phyloP scores from a whole-genome alignment of 2,113 vertebrate genomes.

The Corvus hawaiiensis region DNA sequence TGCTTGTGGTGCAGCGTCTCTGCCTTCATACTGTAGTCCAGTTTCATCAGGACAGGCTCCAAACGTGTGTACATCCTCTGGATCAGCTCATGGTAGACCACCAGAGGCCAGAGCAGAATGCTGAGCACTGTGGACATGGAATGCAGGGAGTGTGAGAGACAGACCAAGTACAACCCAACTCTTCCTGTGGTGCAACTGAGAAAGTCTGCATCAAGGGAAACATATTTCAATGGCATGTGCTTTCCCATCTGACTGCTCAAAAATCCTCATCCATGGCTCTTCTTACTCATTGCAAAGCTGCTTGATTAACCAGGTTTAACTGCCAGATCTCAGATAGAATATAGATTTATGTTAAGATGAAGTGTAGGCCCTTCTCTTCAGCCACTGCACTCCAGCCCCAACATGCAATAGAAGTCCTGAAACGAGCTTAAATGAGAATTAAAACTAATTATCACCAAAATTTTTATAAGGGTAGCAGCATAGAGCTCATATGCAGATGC shows the following conservation, averaged over 20 bases:
- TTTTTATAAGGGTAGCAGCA: background rate
- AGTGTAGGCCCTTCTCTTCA: background rate
- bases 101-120: slow-evolving; percentile 94
- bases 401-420: background rate
- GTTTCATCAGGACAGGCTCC: slow-evolving; percentile 96
- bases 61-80: slow-evolving; percentile 97
- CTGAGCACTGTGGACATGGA: slow-evolving; percentile 81
- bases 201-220: background rate
- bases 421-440: background rate
- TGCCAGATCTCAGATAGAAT: background rate
- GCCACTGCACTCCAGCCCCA: background rate
- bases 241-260: background rate
- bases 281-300: background rate
- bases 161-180: background rate
- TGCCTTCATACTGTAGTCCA: slow-evolving; percentile 99
- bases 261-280: background rate
- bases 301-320: background rate
- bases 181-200: background rate
- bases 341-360: background rate
- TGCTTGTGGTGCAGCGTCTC: slow-evolving; percentile 88
- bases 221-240: background rate
- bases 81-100: slow-evolving; percentile 97
- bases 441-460: background rate
- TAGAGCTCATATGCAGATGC: background rate
- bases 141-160: background rate